Percentiles rank a stretch among this genome's conserved stretches.
These are phyloP conservation scores for Sakesphorus luctuosus DNA, from an alignment of 2,113 vertebrate species.

Conservation along the genomic window DNA sequence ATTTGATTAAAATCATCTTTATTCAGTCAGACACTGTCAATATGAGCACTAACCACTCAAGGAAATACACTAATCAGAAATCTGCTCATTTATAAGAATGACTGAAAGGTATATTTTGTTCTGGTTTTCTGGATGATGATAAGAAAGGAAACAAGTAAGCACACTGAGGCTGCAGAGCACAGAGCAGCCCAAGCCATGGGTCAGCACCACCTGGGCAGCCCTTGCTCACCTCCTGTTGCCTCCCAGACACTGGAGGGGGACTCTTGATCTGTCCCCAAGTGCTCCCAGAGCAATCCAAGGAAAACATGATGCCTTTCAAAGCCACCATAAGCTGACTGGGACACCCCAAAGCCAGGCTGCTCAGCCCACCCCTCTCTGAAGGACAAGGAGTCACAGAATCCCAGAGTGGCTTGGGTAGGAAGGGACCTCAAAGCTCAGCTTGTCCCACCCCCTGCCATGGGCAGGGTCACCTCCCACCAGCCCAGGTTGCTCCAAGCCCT, in stretches of 20 bases:
- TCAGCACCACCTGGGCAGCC: not conserved
- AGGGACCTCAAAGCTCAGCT: not conserved
- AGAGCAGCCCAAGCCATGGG: not conserved
- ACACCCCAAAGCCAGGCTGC: not conserved
- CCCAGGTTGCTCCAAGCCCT: not conserved
- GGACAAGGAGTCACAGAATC: not conserved
- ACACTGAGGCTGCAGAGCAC: not conserved
- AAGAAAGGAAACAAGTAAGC: not conserved
- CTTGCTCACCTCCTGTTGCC: accelerated
- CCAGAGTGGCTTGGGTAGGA: not conserved
- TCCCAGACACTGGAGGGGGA: not conserved
- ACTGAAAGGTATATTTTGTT: not conserved
- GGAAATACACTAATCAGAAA: not conserved
- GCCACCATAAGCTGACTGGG: not conserved
- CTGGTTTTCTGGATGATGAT: not conserved
- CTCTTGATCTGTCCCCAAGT: too few relatives aligned
- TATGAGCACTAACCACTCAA: not conserved
- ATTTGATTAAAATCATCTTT: not conserved
- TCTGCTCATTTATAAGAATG: not conserved
- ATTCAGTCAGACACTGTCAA: not conserved
- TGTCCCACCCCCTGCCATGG: not conserved
- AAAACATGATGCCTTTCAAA: not conserved
- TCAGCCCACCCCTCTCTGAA: not conserved
- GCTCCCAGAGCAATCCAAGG: not conserved
- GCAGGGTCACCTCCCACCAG: not conserved